phyloP scores from a whole-genome alignment of 2,797 vertebrate species.

The Pipistrellus kuhlii region DNA sequence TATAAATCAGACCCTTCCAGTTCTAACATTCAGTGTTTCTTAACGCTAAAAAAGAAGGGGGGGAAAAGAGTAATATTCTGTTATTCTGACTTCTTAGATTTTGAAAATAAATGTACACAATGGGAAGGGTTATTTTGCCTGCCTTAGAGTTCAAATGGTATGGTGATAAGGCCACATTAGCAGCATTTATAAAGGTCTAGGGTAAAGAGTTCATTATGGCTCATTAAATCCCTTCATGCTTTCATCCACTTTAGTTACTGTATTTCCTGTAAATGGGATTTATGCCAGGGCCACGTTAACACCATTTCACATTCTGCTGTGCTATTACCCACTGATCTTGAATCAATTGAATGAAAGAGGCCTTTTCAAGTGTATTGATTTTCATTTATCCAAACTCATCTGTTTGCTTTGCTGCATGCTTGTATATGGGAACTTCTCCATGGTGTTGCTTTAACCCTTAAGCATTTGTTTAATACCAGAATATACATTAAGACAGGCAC shows the following conservation, averaged over 20 bases:
- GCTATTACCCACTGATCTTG: constrained; percentile 83
- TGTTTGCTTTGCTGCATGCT: constrained; percentile 70
- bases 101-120: constrained; percentile 8
- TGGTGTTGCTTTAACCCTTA: background rate
- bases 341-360: constrained; percentile 86
- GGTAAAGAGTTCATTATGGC: constrained; percentile 66
- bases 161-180: constrained; percentile 68
- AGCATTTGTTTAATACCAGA: constrained; percentile 11
- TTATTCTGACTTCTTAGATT: constrained; percentile 30
- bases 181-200: constrained; percentile 60
- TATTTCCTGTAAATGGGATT: constrained; percentile 83
- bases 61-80: background rate
- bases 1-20: constrained; percentile 16
- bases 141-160: constrained; percentile 4
- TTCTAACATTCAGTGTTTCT: background rate
- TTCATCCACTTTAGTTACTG: constrained; percentile 68
- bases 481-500: background rate
- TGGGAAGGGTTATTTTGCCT: constrained; percentile 18
- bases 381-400: constrained; percentile 86
- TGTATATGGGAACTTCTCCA: constrained; percentile 31
- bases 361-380: constrained; percentile 88
- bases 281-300: constrained; percentile 82
- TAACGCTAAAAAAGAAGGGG: background rate
- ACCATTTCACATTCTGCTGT: constrained; percentile 82
- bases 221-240: constrained; percentile 71